Percentiles rank a stretch among this genome's conserved stretches.
Evolutionary conservation across 2,113 vertebrate genomes (phyloP).

Genomic region (Percina caprodes): DNA sequence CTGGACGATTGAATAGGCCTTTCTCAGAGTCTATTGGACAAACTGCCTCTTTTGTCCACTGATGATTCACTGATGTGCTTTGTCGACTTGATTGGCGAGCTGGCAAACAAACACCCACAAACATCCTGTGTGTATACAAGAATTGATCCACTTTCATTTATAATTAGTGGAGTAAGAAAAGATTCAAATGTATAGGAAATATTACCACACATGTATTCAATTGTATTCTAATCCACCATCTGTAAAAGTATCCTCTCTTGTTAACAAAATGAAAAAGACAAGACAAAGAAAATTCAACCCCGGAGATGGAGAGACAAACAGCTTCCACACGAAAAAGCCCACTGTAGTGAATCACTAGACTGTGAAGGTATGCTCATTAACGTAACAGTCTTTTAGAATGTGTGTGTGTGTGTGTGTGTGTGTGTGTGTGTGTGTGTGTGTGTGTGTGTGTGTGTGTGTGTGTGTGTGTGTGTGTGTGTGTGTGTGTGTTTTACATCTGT

Average conservation of each 20-base stretch:
- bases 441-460: constrained; percentile 1
- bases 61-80: constrained; percentile 57
- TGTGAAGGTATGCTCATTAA: constrained; percentile 71
- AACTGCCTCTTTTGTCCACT: constrained; percentile 58
- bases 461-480: background rate
- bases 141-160: background rate
- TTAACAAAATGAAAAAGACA: constrained; percentile 35
- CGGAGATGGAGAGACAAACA: constrained; percentile 54
- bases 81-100: constrained; percentile 51
- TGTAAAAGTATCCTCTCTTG: constrained; percentile 18
- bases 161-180: background rate
- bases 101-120: constrained; percentile 32
- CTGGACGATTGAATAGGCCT: constrained; percentile 48
- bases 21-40: constrained; percentile 53
- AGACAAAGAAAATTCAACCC: constrained; percentile 48
- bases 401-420: constrained; percentile 4
- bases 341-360: constrained; percentile 61
- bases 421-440: constrained; percentile 18
- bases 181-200: background rate
- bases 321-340: constrained; percentile 32
- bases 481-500: constrained; percentile 22
- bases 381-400: constrained; percentile 2
- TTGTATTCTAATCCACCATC: background rate
- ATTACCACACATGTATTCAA: too few species aligned
- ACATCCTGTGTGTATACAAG: background rate